These are phyloP conservation scores for Bubo blakistoni DNA, from an alignment of 2,113 vertebrate species.

Conservation along the genomic window DNA sequence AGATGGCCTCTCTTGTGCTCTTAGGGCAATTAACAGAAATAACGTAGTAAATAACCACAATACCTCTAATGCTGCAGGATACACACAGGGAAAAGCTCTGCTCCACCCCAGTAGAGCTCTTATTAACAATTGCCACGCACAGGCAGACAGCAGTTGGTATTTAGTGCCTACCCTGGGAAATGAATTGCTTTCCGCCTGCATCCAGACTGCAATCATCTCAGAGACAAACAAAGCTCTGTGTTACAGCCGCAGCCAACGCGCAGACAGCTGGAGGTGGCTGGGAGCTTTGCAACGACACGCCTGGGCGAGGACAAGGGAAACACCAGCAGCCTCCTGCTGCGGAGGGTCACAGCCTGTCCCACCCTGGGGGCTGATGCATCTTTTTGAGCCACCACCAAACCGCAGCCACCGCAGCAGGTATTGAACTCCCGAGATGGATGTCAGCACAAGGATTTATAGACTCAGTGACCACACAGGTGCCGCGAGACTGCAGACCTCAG, in stretches of 20 bases:
- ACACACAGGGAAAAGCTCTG: background rate
- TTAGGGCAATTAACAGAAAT: background rate
- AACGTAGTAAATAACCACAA: background rate
- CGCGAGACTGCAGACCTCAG: accelerated
- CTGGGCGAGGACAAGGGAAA: background rate
- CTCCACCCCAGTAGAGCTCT: background rate
- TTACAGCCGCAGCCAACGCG: background rate
- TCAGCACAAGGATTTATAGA: background rate
- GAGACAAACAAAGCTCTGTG: background rate
- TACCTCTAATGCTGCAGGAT: background rate
- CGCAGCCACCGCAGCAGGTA: background rate
- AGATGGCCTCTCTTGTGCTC: background rate
- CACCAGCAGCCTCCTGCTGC: background rate
- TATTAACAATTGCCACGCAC: background rate
- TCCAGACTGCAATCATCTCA: background rate
- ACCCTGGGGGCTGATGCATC: background rate
- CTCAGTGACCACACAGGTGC: background rate
- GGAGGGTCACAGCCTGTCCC: background rate
- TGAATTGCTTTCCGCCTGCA: background rate
- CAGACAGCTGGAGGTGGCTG: background rate
- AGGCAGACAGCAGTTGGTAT: background rate
- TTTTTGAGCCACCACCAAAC: background rate
- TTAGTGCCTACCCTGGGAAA: background rate
- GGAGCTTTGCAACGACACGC: background rate
- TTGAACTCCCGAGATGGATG: accelerated